A percentile compares a stretch with the other conserved stretches of the same genome.
These are phyloP conservation scores for Osmoderma eremita DNA, from an alignment of 2,888 invertebrate species.

Conservation along the genomic window DNA sequence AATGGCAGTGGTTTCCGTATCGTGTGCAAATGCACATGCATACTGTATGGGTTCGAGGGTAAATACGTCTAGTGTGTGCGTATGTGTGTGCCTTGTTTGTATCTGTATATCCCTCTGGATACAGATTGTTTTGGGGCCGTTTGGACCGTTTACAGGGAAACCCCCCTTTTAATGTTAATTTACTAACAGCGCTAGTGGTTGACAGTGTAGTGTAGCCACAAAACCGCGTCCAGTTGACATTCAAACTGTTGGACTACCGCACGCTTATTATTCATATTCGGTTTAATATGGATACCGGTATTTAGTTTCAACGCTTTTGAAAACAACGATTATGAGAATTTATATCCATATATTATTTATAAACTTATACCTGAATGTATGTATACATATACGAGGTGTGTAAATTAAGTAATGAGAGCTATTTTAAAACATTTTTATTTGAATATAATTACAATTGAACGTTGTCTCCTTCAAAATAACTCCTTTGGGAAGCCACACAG, in stretches of 20 bases:
- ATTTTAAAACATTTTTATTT: too few species aligned
- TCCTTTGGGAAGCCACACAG: too few species aligned
- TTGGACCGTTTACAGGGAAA: conserved; percentile 32
- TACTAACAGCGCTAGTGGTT: conserved; percentile 40
- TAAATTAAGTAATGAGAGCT: too few species aligned
- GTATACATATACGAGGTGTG: too few species aligned
- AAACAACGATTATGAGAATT: conserved; percentile 1
- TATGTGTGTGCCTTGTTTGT: conserved; percentile 39
- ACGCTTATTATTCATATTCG: conserved; percentile 43
- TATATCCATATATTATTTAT: conserved; percentile 2
- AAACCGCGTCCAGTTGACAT: conserved; percentile 44
- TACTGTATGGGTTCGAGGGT: conserved; percentile 35
- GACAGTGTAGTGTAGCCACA: conserved; percentile 40
- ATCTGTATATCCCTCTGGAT: conserved; percentile 40
- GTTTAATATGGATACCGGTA: conserved; percentile 27
- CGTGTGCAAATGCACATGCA: conserved; percentile 18
- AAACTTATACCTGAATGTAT: too few species aligned
- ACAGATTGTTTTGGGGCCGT: conserved; percentile 41
- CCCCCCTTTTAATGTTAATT: conserved; percentile 39
- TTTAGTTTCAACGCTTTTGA: conserved; percentile 21
- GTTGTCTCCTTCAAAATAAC: too few species aligned
- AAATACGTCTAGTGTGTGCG: conserved; percentile 38
- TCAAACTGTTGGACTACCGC: conserved; percentile 41
- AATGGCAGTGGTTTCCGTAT: conserved; percentile 54
- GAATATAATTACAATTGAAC: too few species aligned